Base-by-base conservation (phyloP, 2,797 vertebrate genomes). In the Crax fasciolata region DNA sequence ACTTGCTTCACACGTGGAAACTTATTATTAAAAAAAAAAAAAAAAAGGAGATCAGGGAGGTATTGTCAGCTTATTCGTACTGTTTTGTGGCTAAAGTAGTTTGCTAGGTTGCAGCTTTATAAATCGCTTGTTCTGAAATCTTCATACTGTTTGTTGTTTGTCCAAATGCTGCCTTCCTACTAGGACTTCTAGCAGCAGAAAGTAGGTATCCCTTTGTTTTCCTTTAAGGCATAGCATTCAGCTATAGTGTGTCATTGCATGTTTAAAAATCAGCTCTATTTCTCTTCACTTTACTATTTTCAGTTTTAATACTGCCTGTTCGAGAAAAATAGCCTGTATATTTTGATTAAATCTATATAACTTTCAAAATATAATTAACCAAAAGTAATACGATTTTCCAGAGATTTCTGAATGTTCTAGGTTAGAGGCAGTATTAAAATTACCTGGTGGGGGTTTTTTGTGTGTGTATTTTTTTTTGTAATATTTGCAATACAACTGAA, bases 161-260 rank as follows among this genome's bases (percentile, higher is more conserved):
- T 98, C 94, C 98, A 98, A 98, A 99, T 97, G 99, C 99, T 98
- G 98, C 98, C 98, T 97, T 90, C 97, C 97, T 98, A 96, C 96
- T 98, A 99, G 99, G 99, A 99, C 99, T 99, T 91, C 98, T 99
- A 98, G 99, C 99, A 95, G 99, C 99, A 98, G 99, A 99, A 99
- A 99, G 99, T 99, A 99, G 98, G 99, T 99, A 99, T 98, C 98
- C 97, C 98, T 98, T 98, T 97, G 97, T 98, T 98, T 98, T 98
- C 97, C 98, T 98, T 95, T 97, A 97, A 97, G 97, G 96, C 97
- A 87, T 97, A 93, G 97, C 96, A 97, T 93, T 96, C 96, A 95
- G 96, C 97, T 97, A 75, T 95, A 93, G 74, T 97, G 93, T 98
- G 97, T 94, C 96, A 98, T 97, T 97, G 98, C 97, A 97, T 98